Evolutionary conservation across 2,888 invertebrate species (phyloP).

Genomic region (Molorchus minor): DNA sequence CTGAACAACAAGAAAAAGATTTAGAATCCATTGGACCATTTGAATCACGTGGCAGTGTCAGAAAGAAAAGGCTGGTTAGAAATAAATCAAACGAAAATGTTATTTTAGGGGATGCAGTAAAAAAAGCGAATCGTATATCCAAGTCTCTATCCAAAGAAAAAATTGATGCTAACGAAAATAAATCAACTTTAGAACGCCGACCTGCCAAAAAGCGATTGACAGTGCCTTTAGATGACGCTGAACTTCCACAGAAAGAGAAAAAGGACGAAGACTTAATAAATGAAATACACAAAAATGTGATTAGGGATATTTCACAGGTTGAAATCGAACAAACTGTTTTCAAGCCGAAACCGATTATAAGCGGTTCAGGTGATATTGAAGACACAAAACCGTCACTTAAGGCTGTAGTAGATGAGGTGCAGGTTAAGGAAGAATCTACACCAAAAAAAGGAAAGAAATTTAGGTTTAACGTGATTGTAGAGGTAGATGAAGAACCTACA

Average conservation of each 20-base stretch:
- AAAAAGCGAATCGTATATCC: neutral
- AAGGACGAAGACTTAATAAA: constrained; percentile 4
- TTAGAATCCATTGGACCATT: constrained; percentile 35
- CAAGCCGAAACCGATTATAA: constrained; percentile 66
- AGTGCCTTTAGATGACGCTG: constrained; percentile 44
- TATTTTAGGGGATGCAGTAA: constrained; percentile 20
- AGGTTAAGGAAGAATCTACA: constrained; percentile 68
- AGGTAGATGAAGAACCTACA: constrained; percentile 41
- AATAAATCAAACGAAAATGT: constrained; percentile 53
- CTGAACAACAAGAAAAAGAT: constrained; percentile 46
- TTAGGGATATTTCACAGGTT: constrained; percentile 60
- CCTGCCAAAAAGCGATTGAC: constrained; percentile 50
- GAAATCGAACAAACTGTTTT: constrained; percentile 65
- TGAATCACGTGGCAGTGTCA: constrained; percentile 35
- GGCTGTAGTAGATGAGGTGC: constrained; percentile 67
- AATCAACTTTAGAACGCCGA: constrained; percentile 42
- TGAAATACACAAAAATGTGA: constrained; percentile 43
- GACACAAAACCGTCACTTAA: constrained; percentile 63
- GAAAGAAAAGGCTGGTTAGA: constrained; percentile 54
- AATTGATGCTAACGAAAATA: constrained; percentile 22
- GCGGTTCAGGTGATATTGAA: constrained; percentile 63
- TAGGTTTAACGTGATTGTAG: constrained; percentile 59
- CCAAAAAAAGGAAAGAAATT: constrained; percentile 54
- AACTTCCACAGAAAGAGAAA: constrained; percentile 26
- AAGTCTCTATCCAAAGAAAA: constrained; percentile 21